A percentile compares a stretch with the other conserved stretches of the same genome.
phyloP scores from a whole-genome alignment of 2,113 vertebrate species.

The Gallinago jamesoni region DNA sequence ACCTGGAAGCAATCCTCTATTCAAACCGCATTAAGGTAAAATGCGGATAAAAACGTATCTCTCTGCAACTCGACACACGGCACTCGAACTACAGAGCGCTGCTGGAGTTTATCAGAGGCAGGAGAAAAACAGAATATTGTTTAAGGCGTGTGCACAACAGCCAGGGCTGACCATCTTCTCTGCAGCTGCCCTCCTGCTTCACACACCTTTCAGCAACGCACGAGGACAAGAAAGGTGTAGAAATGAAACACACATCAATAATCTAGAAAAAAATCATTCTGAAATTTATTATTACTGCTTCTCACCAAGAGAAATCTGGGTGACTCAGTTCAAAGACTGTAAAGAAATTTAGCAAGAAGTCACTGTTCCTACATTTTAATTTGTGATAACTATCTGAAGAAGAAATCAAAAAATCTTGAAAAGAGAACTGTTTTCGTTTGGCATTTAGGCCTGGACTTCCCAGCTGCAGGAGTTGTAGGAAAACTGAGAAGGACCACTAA shows the following conservation, averaged over 20 bases:
- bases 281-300: not conserved
- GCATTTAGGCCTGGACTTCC: not conserved
- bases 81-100: not conserved
- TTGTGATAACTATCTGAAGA: not conserved
- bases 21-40: not conserved
- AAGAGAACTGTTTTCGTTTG: not conserved
- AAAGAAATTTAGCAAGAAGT: not conserved
- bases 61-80: not conserved
- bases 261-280: not conserved
- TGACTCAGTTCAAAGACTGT: not conserved
- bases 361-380: not conserved
- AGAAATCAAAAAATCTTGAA: not conserved
- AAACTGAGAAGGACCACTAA: not conserved
- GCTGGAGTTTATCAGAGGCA: not conserved
- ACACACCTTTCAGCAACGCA: not conserved
- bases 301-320: not conserved
- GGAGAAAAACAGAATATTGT: not conserved
- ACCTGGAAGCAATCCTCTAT: not conserved
- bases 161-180: not conserved
- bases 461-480: not conserved
- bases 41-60: not conserved
- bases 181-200: not conserved
- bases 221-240: not conserved
- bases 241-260: not conserved
- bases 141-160: not conserved